Evolutionary conservation across 2,113 vertebrate genomes (phyloP).

Genomic region (Laterallus jamaicensis): DNA sequence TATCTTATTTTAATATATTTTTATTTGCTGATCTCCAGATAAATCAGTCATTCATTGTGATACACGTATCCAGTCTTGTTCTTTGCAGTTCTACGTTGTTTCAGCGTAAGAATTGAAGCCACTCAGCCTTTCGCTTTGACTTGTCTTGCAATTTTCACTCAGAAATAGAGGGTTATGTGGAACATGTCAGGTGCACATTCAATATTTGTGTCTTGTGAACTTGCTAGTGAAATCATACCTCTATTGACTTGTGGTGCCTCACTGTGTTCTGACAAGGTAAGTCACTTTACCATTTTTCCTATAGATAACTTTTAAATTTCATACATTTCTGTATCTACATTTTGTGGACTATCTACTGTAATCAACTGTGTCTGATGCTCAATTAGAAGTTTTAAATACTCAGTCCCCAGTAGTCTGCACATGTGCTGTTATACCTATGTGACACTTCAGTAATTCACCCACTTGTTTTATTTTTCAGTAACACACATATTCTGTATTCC

Average conservation of each 20-base stretch:
- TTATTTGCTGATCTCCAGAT: background rate
- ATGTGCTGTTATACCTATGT: background rate
- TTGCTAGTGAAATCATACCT: constrained; percentile 46
- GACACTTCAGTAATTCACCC: background rate
- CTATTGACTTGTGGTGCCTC: constrained; percentile 7
- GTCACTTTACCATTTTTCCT: background rate
- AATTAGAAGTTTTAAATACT: background rate
- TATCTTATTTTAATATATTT: background rate
- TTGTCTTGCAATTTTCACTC: background rate
- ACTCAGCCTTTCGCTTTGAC: background rate
- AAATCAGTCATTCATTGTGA: background rate
- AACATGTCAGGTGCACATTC: background rate
- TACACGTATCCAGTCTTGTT: background rate
- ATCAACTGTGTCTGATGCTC: background rate
- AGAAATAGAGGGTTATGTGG: background rate
- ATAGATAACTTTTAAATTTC: background rate
- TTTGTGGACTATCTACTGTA: background rate
- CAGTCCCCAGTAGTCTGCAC: background rate
- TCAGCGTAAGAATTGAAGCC: background rate
- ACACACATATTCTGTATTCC: background rate
- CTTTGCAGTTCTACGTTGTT: background rate
- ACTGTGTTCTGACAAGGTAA: background rate
- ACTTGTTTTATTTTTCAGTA: background rate
- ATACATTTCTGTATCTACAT: background rate
- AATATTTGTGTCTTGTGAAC: constrained; percentile 9